Conservation (phyloP, 92 coral and sea anemone species). For the Parazoanthus darwini region DNA sequence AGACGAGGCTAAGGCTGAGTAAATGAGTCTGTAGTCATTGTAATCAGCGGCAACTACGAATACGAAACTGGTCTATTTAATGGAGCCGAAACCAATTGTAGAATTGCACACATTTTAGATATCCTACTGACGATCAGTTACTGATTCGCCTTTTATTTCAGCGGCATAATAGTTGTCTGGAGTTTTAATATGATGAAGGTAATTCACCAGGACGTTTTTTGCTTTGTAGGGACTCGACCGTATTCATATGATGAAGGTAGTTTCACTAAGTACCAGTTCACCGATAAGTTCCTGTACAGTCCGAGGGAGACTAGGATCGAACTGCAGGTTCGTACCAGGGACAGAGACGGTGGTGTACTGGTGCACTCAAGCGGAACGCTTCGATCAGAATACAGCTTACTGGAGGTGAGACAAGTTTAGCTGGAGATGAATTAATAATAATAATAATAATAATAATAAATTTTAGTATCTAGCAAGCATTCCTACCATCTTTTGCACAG, state of each 20-base stretch:
- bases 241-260: constrained; percentile 66
- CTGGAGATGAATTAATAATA: not conserved
- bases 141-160: no score
- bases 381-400: constrained; percentile 55
- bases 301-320: constrained; percentile 85
- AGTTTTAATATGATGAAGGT: no score
- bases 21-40: no score
- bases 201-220: not conserved
- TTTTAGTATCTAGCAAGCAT: not conserved
- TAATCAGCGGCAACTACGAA: no score
- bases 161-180: no score
- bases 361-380: constrained; percentile 68
- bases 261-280: constrained; percentile 63
- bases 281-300: constrained; percentile 61
- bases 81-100: no score
- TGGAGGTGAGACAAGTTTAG: constrained; percentile 51
- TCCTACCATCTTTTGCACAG: no score
- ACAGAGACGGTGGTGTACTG: constrained; percentile 83
- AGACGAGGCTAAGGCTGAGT: no score
- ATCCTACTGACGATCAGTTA: no score
- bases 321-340: constrained; percentile 87
- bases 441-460: no score
- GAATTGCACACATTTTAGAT: no score
- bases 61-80: no score
- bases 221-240: constrained; percentile 56